Evolutionary conservation across 2,113 vertebrate genomes (phyloP), one percentile per base, ranked within the genome.

Genomic region (Herpetotheres cachinnans): DNA sequence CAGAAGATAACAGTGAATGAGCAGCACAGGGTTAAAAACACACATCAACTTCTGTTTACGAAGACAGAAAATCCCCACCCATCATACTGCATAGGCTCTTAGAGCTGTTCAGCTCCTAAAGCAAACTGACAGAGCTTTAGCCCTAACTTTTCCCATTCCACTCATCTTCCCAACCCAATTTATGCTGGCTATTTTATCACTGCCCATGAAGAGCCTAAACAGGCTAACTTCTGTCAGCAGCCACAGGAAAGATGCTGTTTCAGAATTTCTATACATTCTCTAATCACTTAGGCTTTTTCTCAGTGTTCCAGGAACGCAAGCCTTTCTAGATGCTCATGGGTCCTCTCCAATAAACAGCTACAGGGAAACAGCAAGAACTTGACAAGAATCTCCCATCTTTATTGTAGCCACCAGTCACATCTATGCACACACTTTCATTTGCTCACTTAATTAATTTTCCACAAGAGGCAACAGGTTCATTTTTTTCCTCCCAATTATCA

Each of bases 381-480:
- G 24, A 58, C 29, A 58, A 2, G 1, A 54, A 21, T 34, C 16
- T 22, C 56, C 56, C 52, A 36, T 55, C 34, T 86, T 81, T 47
- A 44, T 5, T 32, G 40, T 8, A 87, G 54, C 20, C 52, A 77
- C 24, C 16, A 62, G n/a, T 63, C 36, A 83, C 16, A 83, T 14
- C 38, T 82, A 44, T 8, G 9, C 50, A 79, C 46, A 58, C 87
- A 81, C 24, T 84, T 93, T 80, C 71, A 70, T 86, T 89, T 92
- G 59, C 40, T 93, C 32, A 86, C 56, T 18, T 86, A 87, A 97
- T 91, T 95, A 29, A 86, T 89, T 91, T 84, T 96, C 86, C 73
- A 56, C 36, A 93, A 93, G 36, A 96, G 25, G 40, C 27, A 92
- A 77, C 4, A 69, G 55, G 34, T 85, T 81, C 94, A 86, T 77